phyloP scores from a whole-genome alignment of 2,888 invertebrate genomes.

The Marasmarcha lunaedactyla region DNA sequence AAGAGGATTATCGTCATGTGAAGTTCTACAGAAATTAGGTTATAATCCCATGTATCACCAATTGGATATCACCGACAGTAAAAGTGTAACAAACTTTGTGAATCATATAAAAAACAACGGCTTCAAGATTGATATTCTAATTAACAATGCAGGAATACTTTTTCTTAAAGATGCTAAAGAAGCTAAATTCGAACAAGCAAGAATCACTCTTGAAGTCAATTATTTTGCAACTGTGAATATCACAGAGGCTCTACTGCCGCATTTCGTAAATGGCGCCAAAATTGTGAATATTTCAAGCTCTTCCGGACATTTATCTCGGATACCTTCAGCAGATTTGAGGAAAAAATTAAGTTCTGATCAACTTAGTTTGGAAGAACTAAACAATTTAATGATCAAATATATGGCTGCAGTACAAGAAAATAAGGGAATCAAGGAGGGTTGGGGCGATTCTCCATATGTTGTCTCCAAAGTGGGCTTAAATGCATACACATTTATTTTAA shows the following conservation, averaged over 20 bases:
- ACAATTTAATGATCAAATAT: slow-evolving; percentile 72
- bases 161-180: slow-evolving; percentile 45
- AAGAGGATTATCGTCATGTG: slow-evolving; percentile 70
- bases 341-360: slow-evolving; percentile 52
- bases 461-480: slow-evolving; percentile 82
- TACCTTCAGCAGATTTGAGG: slow-evolving; percentile 66
- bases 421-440: slow-evolving; percentile 43
- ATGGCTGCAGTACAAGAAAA: slow-evolving; percentile 60
- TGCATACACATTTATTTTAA: slow-evolving; percentile 76
- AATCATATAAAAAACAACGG: slow-evolving; percentile 65
- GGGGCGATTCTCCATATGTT: slow-evolving; percentile 75
- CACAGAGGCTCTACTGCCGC: slow-evolving; percentile 74
- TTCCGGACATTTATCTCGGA: slow-evolving; percentile 72
- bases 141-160: slow-evolving; percentile 79
- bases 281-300: slow-evolving; percentile 83
- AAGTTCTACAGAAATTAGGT: slow-evolving; percentile 59
- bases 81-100: slow-evolving; percentile 68
- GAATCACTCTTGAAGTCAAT: slow-evolving; percentile 43
- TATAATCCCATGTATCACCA: slow-evolving; percentile 72
- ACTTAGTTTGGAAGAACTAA: slow-evolving; percentile 67
- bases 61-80: slow-evolving; percentile 73
- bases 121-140: slow-evolving; percentile 75
- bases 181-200: slow-evolving; percentile 34
- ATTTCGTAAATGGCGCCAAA: slow-evolving; percentile 73
- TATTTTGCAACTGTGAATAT: slow-evolving; percentile 43